Evolutionary conservation across 2,888 invertebrate species (phyloP), one percentile per base, ranked within the genome.

Genomic region (Holacanthella duospinosa): DNA sequence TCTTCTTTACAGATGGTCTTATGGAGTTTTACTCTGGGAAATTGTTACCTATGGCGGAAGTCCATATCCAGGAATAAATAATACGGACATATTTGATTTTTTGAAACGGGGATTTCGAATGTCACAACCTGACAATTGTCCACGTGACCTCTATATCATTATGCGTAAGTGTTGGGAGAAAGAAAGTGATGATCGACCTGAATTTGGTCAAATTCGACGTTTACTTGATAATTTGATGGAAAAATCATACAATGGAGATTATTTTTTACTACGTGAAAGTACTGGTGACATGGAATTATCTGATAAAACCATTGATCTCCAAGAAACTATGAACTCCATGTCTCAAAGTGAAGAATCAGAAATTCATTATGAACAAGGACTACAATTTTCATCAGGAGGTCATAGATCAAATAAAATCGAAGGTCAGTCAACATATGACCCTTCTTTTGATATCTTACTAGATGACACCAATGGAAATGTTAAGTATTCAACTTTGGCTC

Each of bases 101-200:
- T 58, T 72, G 1, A 70, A 66, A 48, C 21, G 60, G 2, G 71
- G 71, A 9, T 71, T 68, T 55, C 60, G 72, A 27, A 68, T 71
- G 72, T 54, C 66, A 1, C 61, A 64, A 29, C 72, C 72, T 1
- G 65, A 68, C 1, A 63, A 63, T 27, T 70, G 72, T 44, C 64
- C 69, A 3, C 56, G 63, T 0, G 69, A 66, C 28, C n/a, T 72
- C 26, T 70, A 71, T 56, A 43, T 44, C 2, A 55, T 72, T 2
- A 72, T 72, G 72, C 60, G 54, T n/a, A 26, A 56, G 25, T 72
- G 71, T 29, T 72, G 71, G 71, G 62, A 64, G 2, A 68, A 71
- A 12, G 62, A 70, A 4, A 62, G 68, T 0, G 21, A 29, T 21
- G 59, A 64, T n/a, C 57, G 72, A 29, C 72, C 72, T 2, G 68